phyloP scores from a whole-genome alignment of 2,888 invertebrate species.

The Entomobrya multifasciata region DNA sequence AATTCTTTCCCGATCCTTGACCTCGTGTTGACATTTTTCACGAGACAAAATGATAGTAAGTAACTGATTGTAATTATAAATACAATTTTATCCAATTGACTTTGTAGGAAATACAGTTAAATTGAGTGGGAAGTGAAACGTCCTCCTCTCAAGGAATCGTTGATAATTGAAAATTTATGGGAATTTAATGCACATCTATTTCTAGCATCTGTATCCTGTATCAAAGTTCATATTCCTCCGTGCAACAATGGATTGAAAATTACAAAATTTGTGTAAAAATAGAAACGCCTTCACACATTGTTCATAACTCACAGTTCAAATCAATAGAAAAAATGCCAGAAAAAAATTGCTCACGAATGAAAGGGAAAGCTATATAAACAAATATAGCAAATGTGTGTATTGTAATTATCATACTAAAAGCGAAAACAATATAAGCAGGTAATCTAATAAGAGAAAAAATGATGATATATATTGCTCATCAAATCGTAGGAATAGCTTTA shows the following conservation, averaged over 20 bases:
- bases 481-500: background rate
- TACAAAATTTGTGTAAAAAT: background rate
- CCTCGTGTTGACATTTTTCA: background rate
- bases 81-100: too few relatives aligned
- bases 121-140: background rate
- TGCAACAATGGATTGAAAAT: slow-evolving; percentile 8
- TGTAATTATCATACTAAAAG: slow-evolving; percentile 5
- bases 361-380: slow-evolving; percentile 45
- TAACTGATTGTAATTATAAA: background rate
- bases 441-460: slow-evolving; percentile 1
- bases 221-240: background rate
- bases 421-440: background rate
- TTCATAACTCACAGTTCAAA: background rate
- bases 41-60: background rate
- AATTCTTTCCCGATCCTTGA: slow-evolving; percentile 10
- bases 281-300: background rate
- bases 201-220: background rate
- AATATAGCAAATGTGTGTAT: slow-evolving; percentile 7
- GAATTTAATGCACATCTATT: slow-evolving; percentile 15
- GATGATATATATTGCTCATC: slow-evolving; percentile 5
- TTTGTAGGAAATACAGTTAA: background rate
- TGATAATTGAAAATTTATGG: slow-evolving; percentile 28
- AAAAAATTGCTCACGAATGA: background rate
- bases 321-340: background rate
- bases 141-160: slow-evolving; percentile 1